Evolutionary conservation across 1,140 invertebrate species (phyloP), one percentile per base, ranked within the genome.

Genomic region (Lysiphlebus fabarum): DNA sequence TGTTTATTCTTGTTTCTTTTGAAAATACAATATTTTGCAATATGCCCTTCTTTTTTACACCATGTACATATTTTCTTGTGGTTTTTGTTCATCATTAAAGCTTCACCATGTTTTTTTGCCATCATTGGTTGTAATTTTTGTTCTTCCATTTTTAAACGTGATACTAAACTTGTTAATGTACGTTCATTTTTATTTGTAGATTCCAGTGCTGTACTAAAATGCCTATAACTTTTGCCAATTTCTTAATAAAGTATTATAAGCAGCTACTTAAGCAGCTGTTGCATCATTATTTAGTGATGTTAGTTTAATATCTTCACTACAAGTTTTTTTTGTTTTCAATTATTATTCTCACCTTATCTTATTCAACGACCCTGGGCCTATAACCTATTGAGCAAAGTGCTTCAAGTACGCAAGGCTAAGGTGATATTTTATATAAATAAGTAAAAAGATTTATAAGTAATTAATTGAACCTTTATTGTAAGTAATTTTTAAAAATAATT

Each of bases 151-250:
- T 67, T 55, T 37, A 75, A 44, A 14, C 70, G 56, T 6, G 70
- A 62, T 9, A 58, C 62, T 5, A 73, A 54, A 26, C 50, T 58
- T 9, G 5, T 43, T 9, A 58, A 34, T 58, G 43, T 56, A 14
- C 44, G 65, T 8, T 70, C 58, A 38, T 33, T 55, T 4, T 7
- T 44, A 33, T 38, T 37, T 4, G 62, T 67, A 42, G 67, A 70
- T 17, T 77, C 74, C 75, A 75, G 78, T 1, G 73, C 75, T 37
- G 62, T 73, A 2, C 69, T 49, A 59, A 79, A 79, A 56, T 75
- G 67, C 5, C 61, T 63, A 50, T 6, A 49, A 56, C 43, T 59
- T 62, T 17, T 55, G 44, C 53, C 60, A 69, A 26, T 41, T 44
- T 45, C 47, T 63, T 11, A 62, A 37, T 1, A 49, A 33, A 43